Conservation (phyloP, 2,113 vertebrate genomes). For the Anseranas semipalmata region DNA sequence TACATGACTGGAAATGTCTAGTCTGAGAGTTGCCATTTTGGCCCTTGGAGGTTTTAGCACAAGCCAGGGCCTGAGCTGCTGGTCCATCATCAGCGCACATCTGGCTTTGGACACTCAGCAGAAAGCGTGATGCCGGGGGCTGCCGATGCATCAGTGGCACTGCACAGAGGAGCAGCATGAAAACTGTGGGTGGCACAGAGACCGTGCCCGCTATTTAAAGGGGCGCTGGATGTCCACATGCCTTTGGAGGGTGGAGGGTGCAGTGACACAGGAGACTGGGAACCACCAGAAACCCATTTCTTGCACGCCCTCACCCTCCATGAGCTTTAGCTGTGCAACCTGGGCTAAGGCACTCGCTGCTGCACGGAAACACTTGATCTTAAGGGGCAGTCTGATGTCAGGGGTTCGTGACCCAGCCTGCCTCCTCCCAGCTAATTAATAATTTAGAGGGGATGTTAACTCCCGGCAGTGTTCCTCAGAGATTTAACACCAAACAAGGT, state of each 20-base stretch:
- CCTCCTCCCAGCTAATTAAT: accelerated
- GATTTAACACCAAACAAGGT: neutral
- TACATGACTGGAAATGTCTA: accelerated
- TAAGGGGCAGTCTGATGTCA: neutral
- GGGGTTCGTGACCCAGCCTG: neutral
- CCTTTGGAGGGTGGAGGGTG: neutral
- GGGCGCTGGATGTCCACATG: neutral
- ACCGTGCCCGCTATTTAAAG: neutral
- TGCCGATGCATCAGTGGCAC: accelerated
- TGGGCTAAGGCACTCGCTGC: neutral
- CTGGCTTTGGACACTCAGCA: neutral
- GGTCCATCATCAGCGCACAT: accelerated
- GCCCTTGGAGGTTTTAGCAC: too few species aligned
- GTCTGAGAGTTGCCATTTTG: neutral
- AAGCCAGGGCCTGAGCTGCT: neutral
- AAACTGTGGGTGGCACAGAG: neutral
- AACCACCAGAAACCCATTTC: neutral
- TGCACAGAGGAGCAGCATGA: accelerated
- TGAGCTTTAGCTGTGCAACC: neutral
- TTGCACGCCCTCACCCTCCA: accelerated
- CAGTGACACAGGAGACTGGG: neutral
- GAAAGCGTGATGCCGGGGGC: accelerated
- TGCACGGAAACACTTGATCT: neutral
- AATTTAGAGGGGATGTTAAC: neutral
- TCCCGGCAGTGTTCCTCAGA: neutral